Base-by-base conservation (phyloP, 2,797 vertebrate genomes). In the Odontamblyopus rebecca region DNA sequence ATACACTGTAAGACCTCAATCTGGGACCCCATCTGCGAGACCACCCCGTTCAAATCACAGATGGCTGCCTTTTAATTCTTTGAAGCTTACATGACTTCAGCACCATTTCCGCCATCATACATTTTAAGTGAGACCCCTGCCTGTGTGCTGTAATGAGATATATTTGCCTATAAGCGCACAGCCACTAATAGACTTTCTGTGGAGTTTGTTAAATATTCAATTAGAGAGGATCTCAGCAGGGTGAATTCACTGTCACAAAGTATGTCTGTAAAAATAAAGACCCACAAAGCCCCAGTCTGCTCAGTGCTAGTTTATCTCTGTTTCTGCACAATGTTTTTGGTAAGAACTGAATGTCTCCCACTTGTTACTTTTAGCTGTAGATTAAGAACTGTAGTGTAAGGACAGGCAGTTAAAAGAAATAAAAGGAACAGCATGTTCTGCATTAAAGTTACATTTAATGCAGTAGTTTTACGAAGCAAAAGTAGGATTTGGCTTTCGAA, bases 361-460 rank as follows among this genome's bases (percentile, higher is more conserved):
- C n/a, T 59, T 59, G 6, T 59, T 59, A 48, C 4, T 15, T 27
- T 12, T 59, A 12, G 56, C 13, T 59, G 23, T 59, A 27, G 56
- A 59, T 26, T 12, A 26, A 5, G 54, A 53, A 12, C 57, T 59
- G 27, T 2, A 16, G 4, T 4, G 71, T 51, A 74, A 51, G 72
- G 23, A 53, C 26, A 61, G 69, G 27, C 13, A 67, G 70, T 71
- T 72, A 78, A 6, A 32, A 70, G 12, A 23, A 57, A 26, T 26
- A 71, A 83, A 81, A 85, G 80, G 74, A 83, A 56, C 66, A 83
- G 78, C 72, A 75, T 30, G 74, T 67, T 61, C 69, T 67, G 44
- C 83, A 86, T 85, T 89, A 72, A 88, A 86, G 77, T 84, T 77
- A 32, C 26, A 80, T 79, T 89, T 84, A 89, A 90, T 91, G 90